Evolutionary conservation across 92 coral and sea anemone genomes (phyloP), one percentile per base, ranked within the genome.

Genomic region (Phenganax stokvisi): DNA sequence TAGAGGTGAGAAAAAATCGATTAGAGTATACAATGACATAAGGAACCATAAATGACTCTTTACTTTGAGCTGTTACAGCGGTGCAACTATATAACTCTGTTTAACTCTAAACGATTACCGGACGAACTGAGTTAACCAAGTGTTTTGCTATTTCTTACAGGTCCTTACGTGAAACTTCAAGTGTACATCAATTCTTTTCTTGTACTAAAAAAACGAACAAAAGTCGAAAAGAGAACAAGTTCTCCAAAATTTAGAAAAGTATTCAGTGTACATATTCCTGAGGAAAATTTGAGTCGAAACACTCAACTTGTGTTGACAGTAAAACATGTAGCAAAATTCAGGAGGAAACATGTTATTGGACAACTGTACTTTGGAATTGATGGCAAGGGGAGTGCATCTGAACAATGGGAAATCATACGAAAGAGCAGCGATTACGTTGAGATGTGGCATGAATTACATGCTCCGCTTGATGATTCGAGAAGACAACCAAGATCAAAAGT

Each of bases 231-330:
- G 65, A 79, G 62, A 52, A 79, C 58, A n/a, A 58, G 63, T 51
- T 63, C 60, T 63, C 83, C 83, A 52, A 79, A 79, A 12, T 79
- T 79, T 64, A 63, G 61, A 64, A 79, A 79, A 64, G 51, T 37
- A 20, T 79, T 79, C 74, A 47, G 56, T 25, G 73, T 65, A 6
- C 57, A 79, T 12, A 64, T 79, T 52, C 83, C 83, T 53, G 13
- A 13, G 13, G 74, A 62, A 1, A 61, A 12, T 53, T 57, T 79
- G 0, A 56, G 62, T 3, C 74, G 31, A 3, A 65, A 79, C 61
- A 79, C 83, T 63, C 83, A 79, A 27, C 67, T 79, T n/a, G 83
- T 79, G 63, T 47, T 79, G n/a, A 79, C 83, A 12, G 83, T 79
- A 47, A 79, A 79, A 62, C 83, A 79, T 54, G 83, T 64, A n/a